Percentiles rank a stretch among this genome's conserved stretches.
These are phyloP conservation scores for Ichneumon xanthorius DNA, from an alignment of 2,888 invertebrate genomes.

Conservation along the genomic window DNA sequence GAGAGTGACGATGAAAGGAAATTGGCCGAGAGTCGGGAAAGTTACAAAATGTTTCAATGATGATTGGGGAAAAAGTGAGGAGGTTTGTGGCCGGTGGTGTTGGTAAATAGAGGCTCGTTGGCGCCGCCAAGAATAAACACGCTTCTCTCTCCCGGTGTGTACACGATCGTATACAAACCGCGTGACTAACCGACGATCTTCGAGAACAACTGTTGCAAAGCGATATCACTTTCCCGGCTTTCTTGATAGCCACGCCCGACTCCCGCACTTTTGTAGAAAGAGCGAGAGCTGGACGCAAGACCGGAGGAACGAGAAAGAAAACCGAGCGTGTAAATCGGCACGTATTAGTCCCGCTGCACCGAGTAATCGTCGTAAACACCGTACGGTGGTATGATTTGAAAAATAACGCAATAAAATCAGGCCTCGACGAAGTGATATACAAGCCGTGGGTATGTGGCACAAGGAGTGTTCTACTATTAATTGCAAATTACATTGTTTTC, in stretches of 20 bases:
- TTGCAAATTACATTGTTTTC: constrained; percentile 51
- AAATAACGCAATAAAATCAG: constrained; percentile 35
- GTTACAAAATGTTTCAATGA: background rate
- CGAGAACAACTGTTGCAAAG: constrained; percentile 46
- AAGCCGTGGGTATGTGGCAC: constrained; percentile 31
- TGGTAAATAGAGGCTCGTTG: constrained; percentile 3
- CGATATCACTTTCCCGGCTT: constrained; percentile 77
- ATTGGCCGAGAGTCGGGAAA: constrained; percentile 8
- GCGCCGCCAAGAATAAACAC: background rate
- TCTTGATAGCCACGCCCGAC: constrained; percentile 75
- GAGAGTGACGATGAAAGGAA: background rate
- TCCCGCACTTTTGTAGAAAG: constrained; percentile 62
- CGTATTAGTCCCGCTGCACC: constrained; percentile 41
- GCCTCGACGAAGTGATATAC: constrained; percentile 11
- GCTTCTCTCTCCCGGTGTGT: background rate
- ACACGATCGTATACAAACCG: background rate
- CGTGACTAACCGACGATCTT: constrained; percentile 10
- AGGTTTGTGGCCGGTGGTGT: background rate
- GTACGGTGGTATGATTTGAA: constrained; percentile 6
- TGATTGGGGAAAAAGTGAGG: constrained; percentile 8
- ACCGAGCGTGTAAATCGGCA: constrained; percentile 37
- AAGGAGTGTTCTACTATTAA: constrained; percentile 18
- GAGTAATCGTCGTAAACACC: constrained; percentile 27
- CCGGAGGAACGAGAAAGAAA: constrained; percentile 36
- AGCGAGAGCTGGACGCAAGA: constrained; percentile 8